Evolutionary conservation across 2,113 vertebrate species (phyloP), one percentile per base, ranked within the genome.

Genomic region (Columbina picui): DNA sequence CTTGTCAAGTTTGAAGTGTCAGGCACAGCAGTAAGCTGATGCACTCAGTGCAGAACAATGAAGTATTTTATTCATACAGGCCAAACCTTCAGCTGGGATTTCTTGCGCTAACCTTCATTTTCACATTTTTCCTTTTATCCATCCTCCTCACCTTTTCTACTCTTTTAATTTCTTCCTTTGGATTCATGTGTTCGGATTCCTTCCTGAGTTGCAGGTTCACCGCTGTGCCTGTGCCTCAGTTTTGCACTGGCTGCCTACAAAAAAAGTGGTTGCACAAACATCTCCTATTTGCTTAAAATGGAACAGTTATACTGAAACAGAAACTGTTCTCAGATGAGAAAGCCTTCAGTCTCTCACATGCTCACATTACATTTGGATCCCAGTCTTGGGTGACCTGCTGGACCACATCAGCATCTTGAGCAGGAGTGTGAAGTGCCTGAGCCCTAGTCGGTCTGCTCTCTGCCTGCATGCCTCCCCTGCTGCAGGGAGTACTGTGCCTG

Each of bases 371-470:
- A 19, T 50, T 57, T 80, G 63, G 93, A 77, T 81, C 59, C 56
- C 38, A 18, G 14, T 41, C 34, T 67, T 57, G 43, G 3, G 8
- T 59, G 45, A 79, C 12, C 45, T 34, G 39, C 6, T 65, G 47
- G 41, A 73, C 34, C 14, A 9, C 49, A 39, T 75, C 75, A 67
- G 32, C 56, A 55, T 81, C 56, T 50, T 20, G 26, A 43, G n/a
- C 22, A 36, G 43, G 49, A 69, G 18, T 8, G 7, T 75, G 57
- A 55, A 59, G 45, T 60, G 30, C 74, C 57, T n/a, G 16, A 27
- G 59, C 14, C 21, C 12, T 50, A 5, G 27, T 3, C 4, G 1
- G 6, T 57, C 73, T 71, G 41, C 74, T 87, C 0, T 0, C 29
- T 92, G 43, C 20, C n/a, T 69, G 50, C 61, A 23, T 38, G 34